These are phyloP conservation scores for Gorilla gorilla DNA, from an alignment of 2,113 vertebrate species.

Conservation along the genomic window DNA sequence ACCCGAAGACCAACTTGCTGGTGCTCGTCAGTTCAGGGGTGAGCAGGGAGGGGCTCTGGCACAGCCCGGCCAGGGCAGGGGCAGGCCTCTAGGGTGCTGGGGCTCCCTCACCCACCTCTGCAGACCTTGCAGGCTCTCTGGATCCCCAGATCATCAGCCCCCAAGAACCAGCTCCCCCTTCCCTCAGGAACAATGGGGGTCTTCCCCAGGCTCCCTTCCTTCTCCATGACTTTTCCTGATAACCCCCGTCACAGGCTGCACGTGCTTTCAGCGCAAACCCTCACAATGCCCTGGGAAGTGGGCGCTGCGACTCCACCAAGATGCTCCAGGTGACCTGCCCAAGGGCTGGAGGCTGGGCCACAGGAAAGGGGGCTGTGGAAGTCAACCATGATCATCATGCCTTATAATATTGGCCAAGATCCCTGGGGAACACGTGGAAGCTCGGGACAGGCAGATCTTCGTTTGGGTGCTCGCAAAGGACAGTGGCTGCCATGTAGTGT, in stretches of 20 bases:
- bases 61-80: not conserved
- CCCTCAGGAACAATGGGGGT: not conserved
- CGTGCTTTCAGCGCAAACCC: not conserved
- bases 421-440: accelerated
- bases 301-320: not conserved
- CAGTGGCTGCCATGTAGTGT: not conserved
- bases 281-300: not conserved
- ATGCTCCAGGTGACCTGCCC: not conserved
- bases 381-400: not conserved
- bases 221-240: not conserved
- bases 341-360: not conserved
- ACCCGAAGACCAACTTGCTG: not conserved
- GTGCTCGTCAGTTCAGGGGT: accelerated
- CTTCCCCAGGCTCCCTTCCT: not conserved
- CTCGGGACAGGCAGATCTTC: not conserved
- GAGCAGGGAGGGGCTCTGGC: not conserved
- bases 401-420: not conserved
- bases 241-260: accelerated
- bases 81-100: not conserved
- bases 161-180: not conserved
- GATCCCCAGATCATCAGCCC: too few species aligned
- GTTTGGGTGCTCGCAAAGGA: not conserved
- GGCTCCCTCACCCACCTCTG: accelerated
- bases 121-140: accelerated
- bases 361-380: not conserved